Evolutionary conservation across 2,113 vertebrate species (phyloP), one percentile per base, ranked within the genome.

Genomic region (Diglossa brunneiventris): DNA sequence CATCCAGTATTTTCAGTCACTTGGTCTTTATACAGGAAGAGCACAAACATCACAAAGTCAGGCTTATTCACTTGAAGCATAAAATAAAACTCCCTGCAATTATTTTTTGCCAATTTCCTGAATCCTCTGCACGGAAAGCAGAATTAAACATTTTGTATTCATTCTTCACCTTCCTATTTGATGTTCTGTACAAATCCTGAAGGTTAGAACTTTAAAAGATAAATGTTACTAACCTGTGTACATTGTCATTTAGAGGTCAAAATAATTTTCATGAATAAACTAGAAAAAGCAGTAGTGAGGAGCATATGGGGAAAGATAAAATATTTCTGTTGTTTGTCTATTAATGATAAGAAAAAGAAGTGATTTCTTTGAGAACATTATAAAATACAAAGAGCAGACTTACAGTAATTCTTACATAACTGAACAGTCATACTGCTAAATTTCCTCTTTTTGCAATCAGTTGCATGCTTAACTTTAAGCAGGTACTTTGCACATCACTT

Each of bases 21-120:
- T 87, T 55, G 47, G 26, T 92, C 72, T 75, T 95, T 92, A 64
- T 46, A 78, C 52, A 77, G 76, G 63, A 84, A 78, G 24, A 92
- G 47, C 53, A 77, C 69, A 83, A 94, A 90, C 73, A 94, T 62
- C 80, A 82, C 79, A 90, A 86, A 96, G 88, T 89, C 76, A 64
- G 76, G 68, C 52, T 83, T 93, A 89, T 90, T 92, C 85, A 88
- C 31, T 55, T 49, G 61, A 93, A 93, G 72, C 63, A 92, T 55
- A 86, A 91, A 94, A 89, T 77, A 92, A 94, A 95, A 37, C 47
- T 61, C 37, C 44, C 72, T 22, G 28, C 44, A 76, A 83, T 72
- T 64, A 69, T 82, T 89, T 93, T 62, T 72, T 95, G 90, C 61
- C 92, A 56, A 27, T 77, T 90, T 93, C 52, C 85, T 75, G 64